Conservation (phyloP, 2,113 vertebrate species). For the Ploceus nigricollis region DNA sequence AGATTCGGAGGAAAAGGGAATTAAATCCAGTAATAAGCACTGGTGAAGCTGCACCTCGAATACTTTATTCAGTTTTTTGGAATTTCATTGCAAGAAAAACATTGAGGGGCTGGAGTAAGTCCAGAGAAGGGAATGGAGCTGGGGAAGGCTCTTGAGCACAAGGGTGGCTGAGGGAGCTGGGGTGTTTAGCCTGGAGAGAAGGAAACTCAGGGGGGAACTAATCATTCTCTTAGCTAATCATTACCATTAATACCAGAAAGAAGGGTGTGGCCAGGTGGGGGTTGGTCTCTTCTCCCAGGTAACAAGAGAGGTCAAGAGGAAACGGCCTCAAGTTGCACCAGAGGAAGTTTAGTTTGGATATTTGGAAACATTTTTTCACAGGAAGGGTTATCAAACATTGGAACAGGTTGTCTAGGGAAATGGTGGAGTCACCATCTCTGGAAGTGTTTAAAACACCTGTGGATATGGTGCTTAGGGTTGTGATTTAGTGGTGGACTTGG, state of each 20-base stretch:
- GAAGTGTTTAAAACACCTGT: not conserved
- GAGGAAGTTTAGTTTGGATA: not conserved
- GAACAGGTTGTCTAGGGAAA: not conserved
- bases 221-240: not conserved
- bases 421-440: not conserved
- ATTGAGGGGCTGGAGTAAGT: not conserved
- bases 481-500: not conserved
- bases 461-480: too few relatives aligned
- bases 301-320: not conserved
- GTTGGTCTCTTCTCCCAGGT: accelerated
- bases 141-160: not conserved
- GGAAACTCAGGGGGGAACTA: not conserved
- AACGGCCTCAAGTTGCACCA: accelerated
- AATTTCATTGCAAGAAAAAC: not conserved
- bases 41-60: not conserved
- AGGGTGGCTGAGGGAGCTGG: not conserved
- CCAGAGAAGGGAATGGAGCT: not conserved
- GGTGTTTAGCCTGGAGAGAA: not conserved
- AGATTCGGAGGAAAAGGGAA: not conserved
- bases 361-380: not conserved
- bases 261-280: too few relatives aligned
- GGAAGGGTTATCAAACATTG: not conserved
- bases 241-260: not conserved
- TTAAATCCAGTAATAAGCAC: not conserved
- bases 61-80: not conserved